A percentile compares a stretch with the other conserved stretches of the same genome.
Evolutionary conservation across 2,888 invertebrate species (phyloP).

Genomic region (Zaprionus lineosus): DNA sequence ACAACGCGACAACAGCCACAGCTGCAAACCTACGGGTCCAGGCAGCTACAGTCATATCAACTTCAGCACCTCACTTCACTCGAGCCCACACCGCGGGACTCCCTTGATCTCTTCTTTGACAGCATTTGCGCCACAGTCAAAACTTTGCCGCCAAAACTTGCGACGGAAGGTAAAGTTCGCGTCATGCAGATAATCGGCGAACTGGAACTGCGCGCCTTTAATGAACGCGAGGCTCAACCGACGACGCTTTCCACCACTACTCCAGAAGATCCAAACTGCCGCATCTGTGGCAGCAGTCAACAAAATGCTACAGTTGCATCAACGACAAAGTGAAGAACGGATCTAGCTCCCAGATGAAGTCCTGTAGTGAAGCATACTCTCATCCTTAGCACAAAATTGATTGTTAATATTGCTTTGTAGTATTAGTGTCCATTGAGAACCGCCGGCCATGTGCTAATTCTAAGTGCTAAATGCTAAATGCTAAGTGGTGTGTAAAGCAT

Average conservation of each 20-base stretch:
- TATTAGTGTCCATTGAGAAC: constrained; percentile 5
- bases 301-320: constrained; percentile 70
- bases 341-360: neutral
- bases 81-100: constrained; percentile 48
- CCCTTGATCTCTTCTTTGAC: constrained; percentile 69
- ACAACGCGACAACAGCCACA: constrained; percentile 29
- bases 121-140: constrained; percentile 72
- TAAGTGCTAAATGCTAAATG: too few species aligned
- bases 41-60: constrained; percentile 54
- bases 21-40: constrained; percentile 25
- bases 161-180: constrained; percentile 71
- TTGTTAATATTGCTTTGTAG: constrained; percentile 12
- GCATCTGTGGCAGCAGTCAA: constrained; percentile 49
- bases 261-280: neutral
- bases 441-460: neutral
- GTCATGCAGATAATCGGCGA: constrained; percentile 71
- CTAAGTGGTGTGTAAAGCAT: too few species aligned
- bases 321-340: constrained; percentile 59
- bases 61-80: constrained; percentile 36
- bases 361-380: constrained; percentile 7
- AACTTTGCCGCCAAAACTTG: constrained; percentile 62
- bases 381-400: constrained; percentile 12
- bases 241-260: neutral
- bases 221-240: constrained; percentile 50
- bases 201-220: constrained; percentile 60